phyloP scores from a whole-genome alignment of 2,113 vertebrate species.

The Neodontobutis hainanensis region DNA sequence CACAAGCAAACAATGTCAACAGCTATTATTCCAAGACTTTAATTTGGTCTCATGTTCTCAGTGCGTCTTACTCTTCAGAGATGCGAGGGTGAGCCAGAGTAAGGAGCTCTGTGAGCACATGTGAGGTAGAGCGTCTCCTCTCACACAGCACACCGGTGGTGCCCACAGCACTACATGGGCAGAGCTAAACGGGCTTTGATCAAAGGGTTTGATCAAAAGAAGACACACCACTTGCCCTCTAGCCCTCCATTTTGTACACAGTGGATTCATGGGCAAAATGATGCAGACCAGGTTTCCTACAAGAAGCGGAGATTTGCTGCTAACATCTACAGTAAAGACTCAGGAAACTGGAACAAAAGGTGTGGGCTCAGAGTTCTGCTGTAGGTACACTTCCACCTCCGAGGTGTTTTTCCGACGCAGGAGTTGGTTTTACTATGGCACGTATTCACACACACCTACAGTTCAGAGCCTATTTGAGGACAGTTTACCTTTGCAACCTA shows the following conservation, averaged over 20 bases:
- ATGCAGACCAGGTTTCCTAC: conserved; percentile 66
- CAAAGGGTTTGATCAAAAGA: conserved; percentile 77
- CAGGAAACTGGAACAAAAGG: conserved; percentile 59
- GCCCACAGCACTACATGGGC: conserved; percentile 80
- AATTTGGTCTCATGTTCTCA: background rate
- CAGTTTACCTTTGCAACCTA: background rate
- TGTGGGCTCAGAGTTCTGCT: conserved; percentile 60
- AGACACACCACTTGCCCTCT: conserved; percentile 76
- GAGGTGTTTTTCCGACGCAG: conserved; percentile 11
- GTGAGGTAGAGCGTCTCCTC: conserved; percentile 52
- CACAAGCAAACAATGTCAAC: no score
- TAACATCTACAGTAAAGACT: conserved; percentile 54
- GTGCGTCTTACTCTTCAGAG: background rate
- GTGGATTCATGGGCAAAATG: conserved; percentile 66
- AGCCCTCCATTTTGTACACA: conserved; percentile 76
- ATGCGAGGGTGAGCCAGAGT: conserved; percentile 39
- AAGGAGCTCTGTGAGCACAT: background rate
- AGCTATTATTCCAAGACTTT: background rate
- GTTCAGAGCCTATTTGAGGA: conserved; percentile 24
- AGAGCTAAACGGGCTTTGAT: conserved; percentile 79
- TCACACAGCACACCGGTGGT: conserved; percentile 70
- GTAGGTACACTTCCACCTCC: conserved; percentile 55
- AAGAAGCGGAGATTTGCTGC: conserved; percentile 63
- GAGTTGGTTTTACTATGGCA: conserved; percentile 30
- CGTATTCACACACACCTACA: conserved; percentile 40